Conservation (phyloP, 1,140 invertebrate species). For the Lysiphlebus fabarum region DNA sequence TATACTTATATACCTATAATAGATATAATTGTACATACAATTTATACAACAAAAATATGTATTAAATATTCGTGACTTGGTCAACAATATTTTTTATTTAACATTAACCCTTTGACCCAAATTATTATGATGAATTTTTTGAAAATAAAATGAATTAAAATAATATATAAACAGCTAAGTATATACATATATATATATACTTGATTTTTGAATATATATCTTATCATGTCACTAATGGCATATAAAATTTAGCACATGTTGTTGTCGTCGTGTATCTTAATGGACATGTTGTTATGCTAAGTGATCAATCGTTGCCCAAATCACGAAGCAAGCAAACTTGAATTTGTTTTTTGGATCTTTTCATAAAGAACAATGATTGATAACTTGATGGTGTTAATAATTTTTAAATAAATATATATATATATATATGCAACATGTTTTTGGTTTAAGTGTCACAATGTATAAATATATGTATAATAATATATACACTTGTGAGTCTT, state of each 20-base stretch:
- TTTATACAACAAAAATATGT: too few relatives aligned
- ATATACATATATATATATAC: not conserved
- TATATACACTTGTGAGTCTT: slow-evolving; percentile 11
- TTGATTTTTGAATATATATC: slow-evolving; percentile 16
- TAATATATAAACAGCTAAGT: not conserved
- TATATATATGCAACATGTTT: too few relatives aligned
- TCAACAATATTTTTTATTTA: too few relatives aligned
- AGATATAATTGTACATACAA: too few relatives aligned
- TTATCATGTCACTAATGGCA: slow-evolving; percentile 22
- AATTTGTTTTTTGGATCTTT: too few relatives aligned
- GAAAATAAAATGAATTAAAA: not conserved
- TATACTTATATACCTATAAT: too few relatives aligned
- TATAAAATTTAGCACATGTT: slow-evolving; percentile 30
- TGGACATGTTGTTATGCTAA: slow-evolving; percentile 41
- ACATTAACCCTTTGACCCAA: too few relatives aligned
- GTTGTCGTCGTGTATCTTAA: too few relatives aligned
- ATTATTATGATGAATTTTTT: too few relatives aligned
- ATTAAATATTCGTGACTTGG: too few relatives aligned
- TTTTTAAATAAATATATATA: not conserved
- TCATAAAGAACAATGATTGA: slow-evolving; percentile 32
- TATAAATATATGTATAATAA: slow-evolving; percentile 7
- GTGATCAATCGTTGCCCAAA: slow-evolving; percentile 34
- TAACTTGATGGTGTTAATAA: slow-evolving; percentile 19
- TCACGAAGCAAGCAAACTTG: slow-evolving; percentile 34
- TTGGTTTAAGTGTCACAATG: not conserved